phyloP scores from a whole-genome alignment of 2,113 vertebrate species.

The Nannobrachium achirus region DNA sequence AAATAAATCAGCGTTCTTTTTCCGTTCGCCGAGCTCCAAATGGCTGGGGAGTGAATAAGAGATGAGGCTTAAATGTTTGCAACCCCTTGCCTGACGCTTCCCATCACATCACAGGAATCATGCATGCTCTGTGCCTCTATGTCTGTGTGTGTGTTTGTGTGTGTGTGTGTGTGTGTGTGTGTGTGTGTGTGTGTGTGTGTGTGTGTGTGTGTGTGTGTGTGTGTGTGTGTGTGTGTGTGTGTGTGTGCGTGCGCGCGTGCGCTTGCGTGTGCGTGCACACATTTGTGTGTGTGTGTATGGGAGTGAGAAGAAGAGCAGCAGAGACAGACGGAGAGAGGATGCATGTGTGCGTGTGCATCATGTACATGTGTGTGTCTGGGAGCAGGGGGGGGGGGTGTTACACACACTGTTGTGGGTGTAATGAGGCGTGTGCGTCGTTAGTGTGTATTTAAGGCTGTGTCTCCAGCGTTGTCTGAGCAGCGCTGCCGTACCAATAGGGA shows the following conservation, averaged over 20 bases:
- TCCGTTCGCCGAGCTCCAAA: constrained; percentile 76
- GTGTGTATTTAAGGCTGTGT: constrained; percentile 63
- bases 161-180: constrained; percentile 8
- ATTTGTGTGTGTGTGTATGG: not conserved
- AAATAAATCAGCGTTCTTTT: constrained; percentile 84
- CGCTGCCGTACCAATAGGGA: constrained; percentile 58
- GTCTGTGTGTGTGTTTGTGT: constrained; percentile 32
- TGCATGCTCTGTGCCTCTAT: constrained; percentile 3
- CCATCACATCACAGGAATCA: constrained; percentile 79
- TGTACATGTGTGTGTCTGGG: constrained; percentile 34
- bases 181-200: constrained; percentile 15
- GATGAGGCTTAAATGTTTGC: constrained; percentile 82
- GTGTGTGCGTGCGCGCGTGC: constrained; percentile 5
- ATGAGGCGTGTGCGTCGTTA: constrained; percentile 70
- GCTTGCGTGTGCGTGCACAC: not conserved
- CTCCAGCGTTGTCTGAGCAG: constrained; percentile 64
- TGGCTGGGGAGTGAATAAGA: constrained; percentile 80
- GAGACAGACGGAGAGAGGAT: not conserved
- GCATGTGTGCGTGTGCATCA: not conserved
- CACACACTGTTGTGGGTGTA: constrained; percentile 67
- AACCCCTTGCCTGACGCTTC: constrained; percentile 80
- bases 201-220: constrained; percentile 12
- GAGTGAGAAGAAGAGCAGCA: not conserved
- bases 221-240: constrained; percentile 2
- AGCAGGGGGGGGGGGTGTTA: constrained; percentile 59